Percentiles rank a stretch among this genome's conserved stretches.
These are phyloP conservation scores for Drosophila rufa DNA, from an alignment of 1,140 invertebrate genomes.

Conservation along the genomic window DNA sequence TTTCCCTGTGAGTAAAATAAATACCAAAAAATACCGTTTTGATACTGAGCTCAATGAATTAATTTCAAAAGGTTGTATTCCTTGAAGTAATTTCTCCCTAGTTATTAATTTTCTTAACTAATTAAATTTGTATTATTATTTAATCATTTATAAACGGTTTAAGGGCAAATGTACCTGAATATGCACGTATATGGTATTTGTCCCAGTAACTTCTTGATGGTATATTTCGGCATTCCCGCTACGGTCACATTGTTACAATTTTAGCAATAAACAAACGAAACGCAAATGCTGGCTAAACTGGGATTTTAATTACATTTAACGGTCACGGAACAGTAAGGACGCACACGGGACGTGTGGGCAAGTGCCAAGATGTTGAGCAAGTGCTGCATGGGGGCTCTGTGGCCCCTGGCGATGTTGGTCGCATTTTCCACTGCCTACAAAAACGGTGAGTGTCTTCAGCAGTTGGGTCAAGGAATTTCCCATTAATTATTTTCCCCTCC, in stretches of 20 bases:
- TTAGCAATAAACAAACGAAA: conserved; percentile 36
- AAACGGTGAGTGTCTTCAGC: conserved; percentile 15
- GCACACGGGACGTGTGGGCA: conserved; percentile 17
- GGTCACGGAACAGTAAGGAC: conserved; percentile 13
- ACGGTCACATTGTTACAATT: conserved; percentile 11
- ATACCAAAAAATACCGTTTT: not conserved
- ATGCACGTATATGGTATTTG: not conserved
- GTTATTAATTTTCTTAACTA: not conserved
- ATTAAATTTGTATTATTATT: not conserved
- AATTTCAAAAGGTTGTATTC: not conserved
- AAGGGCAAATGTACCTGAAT: not conserved
- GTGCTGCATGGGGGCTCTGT: conserved; percentile 8
- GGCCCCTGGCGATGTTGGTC: conserved; percentile 26
- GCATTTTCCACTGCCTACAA: conserved; percentile 37
- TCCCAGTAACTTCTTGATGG: not conserved
- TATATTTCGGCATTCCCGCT: not conserved
- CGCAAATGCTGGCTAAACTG: conserved; percentile 12
- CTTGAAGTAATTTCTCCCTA: not conserved
- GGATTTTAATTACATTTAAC: conserved; percentile 11
- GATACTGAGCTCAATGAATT: not conserved
- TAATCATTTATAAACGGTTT: too few relatives aligned
- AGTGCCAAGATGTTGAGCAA: conserved; percentile 33
- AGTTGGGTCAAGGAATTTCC: not conserved
- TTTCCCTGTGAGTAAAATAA: not conserved
- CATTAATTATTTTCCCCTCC: not conserved